These are phyloP conservation scores for Noctua pronuba DNA, from an alignment of 2,888 invertebrate species.

Conservation along the genomic window DNA sequence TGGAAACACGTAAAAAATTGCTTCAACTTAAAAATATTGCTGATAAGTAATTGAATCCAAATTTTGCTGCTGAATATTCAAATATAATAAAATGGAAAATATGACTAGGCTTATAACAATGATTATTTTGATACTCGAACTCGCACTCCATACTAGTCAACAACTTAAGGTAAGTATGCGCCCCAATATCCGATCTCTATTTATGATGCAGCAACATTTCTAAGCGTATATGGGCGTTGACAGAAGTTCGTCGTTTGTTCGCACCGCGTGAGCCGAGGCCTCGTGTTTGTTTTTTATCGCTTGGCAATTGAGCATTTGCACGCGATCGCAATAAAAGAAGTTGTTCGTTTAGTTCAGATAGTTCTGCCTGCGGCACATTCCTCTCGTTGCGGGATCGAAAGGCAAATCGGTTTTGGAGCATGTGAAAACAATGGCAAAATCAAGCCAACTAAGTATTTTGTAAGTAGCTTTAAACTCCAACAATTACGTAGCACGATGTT, in stretches of 20 bases:
- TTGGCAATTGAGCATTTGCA: slow-evolving; percentile 62
- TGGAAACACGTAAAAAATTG: too few relatives aligned
- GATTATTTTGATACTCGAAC: too few relatives aligned
- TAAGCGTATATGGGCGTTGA: slow-evolving; percentile 38
- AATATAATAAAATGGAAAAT: too few relatives aligned
- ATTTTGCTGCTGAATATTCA: too few relatives aligned
- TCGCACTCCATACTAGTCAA: too few relatives aligned
- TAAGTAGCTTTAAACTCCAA: slow-evolving; percentile 1
- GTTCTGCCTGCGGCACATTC: slow-evolving; percentile 45
- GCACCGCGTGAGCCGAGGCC: slow-evolving; percentile 42
- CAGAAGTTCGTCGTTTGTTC: slow-evolving; percentile 47
- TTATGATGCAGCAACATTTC: slow-evolving; percentile 41
- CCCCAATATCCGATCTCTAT: too few relatives aligned
- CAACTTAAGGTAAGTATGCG: too few relatives aligned
- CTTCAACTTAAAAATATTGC: too few relatives aligned
- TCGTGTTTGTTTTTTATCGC: slow-evolving; percentile 62
- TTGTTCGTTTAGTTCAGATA: slow-evolving; percentile 61
- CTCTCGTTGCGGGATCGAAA: slow-evolving; percentile 39
- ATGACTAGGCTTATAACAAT: too few relatives aligned
- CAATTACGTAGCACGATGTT: slow-evolving; percentile 4
- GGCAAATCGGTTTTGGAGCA: slow-evolving; percentile 47
- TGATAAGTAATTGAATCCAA: too few relatives aligned
- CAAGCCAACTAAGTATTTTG: slow-evolving; percentile 17
- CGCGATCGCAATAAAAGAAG: slow-evolving; percentile 66
- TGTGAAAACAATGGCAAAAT: slow-evolving; percentile 50